Percentiles rank a stretch among this genome's conserved stretches.
phyloP scores from a whole-genome alignment of 1,140 invertebrate genomes.

The Dermatophagoides farinae region DNA sequence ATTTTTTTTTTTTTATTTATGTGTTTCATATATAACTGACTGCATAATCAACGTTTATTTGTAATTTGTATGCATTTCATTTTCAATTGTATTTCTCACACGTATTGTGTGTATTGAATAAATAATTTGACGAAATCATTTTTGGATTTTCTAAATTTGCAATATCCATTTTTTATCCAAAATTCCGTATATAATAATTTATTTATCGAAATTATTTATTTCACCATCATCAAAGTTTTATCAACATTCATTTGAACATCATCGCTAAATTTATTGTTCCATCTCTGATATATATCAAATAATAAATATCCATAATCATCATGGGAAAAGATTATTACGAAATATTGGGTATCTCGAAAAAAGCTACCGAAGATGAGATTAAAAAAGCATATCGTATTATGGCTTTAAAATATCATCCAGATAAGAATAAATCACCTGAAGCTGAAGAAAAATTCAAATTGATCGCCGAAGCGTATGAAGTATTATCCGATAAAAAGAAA shows the following conservation, averaged over 20 bases:
- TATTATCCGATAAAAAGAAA: constrained; percentile 85
- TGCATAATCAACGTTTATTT: too few species aligned
- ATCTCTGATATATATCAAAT: neutral
- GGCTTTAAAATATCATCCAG: constrained; percentile 94
- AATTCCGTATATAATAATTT: too few species aligned
- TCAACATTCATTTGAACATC: neutral
- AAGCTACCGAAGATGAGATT: constrained; percentile 80
- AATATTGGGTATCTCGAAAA: constrained; percentile 63
- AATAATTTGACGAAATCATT: too few species aligned
- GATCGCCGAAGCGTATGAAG: constrained; percentile 93
- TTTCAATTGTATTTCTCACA: too few species aligned
- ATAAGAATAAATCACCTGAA: constrained; percentile 84
- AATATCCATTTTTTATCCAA: too few species aligned
- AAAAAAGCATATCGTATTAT: constrained; percentile 94
- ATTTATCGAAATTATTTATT: too few species aligned
- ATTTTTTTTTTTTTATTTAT: too few species aligned
- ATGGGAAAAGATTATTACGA: constrained; percentile 31
- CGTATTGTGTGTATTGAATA: too few species aligned
- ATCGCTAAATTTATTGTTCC: neutral
- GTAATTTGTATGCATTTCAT: too few species aligned
- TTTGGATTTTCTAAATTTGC: too few species aligned
- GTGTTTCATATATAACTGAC: too few species aligned
- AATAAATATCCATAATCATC: neutral
- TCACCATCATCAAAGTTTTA: neutral
- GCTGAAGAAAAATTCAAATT: constrained; percentile 97